These are phyloP conservation scores for Mirza zaza DNA, from an alignment of 2,113 vertebrate species.

Conservation along the genomic window DNA sequence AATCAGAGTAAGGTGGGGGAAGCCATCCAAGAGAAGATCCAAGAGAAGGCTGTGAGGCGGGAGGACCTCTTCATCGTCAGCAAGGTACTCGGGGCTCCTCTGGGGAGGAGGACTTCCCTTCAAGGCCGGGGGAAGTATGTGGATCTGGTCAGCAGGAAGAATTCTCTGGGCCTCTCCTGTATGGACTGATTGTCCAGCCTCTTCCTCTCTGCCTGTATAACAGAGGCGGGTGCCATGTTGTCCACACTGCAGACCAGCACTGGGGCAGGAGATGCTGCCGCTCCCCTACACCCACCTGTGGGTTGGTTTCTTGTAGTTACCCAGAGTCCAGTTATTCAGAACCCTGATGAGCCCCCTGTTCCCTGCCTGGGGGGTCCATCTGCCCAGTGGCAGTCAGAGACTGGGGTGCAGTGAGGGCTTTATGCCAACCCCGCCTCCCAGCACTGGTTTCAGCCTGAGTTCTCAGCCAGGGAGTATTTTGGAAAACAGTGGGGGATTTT, in stretches of 20 bases:
- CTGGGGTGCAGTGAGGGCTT: not conserved
- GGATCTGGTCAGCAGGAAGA: not conserved
- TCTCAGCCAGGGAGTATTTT: not conserved
- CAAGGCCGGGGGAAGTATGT: not conserved
- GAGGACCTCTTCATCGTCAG: constrained; percentile 91
- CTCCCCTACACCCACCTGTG: rapidly evolving
- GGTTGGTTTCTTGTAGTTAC: too few species aligned
- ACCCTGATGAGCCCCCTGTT: not conserved
- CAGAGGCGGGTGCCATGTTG: not conserved
- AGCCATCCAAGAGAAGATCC: constrained; percentile 85
- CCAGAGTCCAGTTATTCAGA: too few species aligned
- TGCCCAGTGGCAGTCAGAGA: not conserved
- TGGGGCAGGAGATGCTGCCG: rapidly evolving
- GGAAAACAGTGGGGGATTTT: not conserved
- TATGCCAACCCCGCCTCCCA: not conserved
- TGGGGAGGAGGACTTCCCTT: not conserved
- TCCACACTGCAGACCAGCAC: too few species aligned
- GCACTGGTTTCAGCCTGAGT: not conserved
- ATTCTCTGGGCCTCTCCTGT: not conserved
- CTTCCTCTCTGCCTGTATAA: not conserved
- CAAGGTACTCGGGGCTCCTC: constrained; percentile 80
- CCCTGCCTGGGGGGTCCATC: too few species aligned
- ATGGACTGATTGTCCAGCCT: too few species aligned
- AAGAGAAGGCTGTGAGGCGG: constrained; percentile 84
- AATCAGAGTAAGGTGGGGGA: constrained; percentile 89